Evolutionary conservation across 2,797 vertebrate genomes (phyloP), one percentile per base, ranked within the genome.

Genomic region (Philypnodon macrostomus): DNA sequence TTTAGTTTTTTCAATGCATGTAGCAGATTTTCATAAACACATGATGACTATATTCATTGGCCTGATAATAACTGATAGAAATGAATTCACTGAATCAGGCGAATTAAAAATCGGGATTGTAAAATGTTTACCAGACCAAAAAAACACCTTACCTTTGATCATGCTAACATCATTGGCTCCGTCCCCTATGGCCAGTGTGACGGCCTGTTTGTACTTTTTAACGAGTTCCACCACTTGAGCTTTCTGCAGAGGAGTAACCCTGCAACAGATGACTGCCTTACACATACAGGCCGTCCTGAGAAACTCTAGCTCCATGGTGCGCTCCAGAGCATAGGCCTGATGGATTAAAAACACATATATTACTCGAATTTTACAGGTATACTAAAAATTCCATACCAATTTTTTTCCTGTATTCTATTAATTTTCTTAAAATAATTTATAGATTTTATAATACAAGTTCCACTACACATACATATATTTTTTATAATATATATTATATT

Each of bases 81-180:
- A 10, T 10, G 9, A 29, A 29, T 4, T 10, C 9, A 11, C 12
- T 4, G 4, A 29, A 10, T 29, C 2, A 29, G 8, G 18, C 14
- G 10, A 16, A 11, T 15, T 9, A 41, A 29, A 12, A 2, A 29
- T 8, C 7, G 27, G 12, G 9, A 29, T 11, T 29, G 27, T 3
- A 3, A 29, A 4, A 14, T 36, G 0, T 36, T 17, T 50, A 29
- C 12, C 4, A 11, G 27, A 29, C 30, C n/a, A 35, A 4, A 15
- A 2, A 3, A 34, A 16, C 26, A 12, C 1, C n/a, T 21, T 31
- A 93, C 87, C 91, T 83, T 92, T 93, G 65, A 93, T 94, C 88
- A 93, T 91, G 78, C 89, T 90, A 86, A 94, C 89, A 18, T 93
- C 92, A 69, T 93, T 94, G 74, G 91, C 88, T 75, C 91, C 89